These are phyloP conservation scores for Penaeus monodon DNA, from an alignment of 2,888 invertebrate genomes.

Conservation along the genomic window DNA sequence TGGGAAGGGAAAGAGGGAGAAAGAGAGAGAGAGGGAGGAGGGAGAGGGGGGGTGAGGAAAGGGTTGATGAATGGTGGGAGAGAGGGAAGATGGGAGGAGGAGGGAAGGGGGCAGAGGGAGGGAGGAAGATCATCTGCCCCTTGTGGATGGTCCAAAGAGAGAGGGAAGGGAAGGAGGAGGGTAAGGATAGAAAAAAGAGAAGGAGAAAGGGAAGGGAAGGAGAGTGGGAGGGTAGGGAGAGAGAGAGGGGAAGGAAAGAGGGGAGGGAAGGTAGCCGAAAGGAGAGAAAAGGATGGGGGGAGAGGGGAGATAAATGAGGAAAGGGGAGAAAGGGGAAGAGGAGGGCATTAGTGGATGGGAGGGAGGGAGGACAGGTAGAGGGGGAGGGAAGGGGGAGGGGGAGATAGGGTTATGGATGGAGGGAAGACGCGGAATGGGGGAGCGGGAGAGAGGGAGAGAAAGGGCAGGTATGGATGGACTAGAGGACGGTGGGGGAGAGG, in stretches of 20 bases:
- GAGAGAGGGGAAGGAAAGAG: neutral
- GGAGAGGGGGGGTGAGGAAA: too few species aligned
- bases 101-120: fast-evolving
- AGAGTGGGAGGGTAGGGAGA: too few species aligned
- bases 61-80: too few species aligned
- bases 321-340: neutral
- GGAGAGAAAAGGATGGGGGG: neutral
- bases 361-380: neutral
- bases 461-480: neutral
- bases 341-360: neutral
- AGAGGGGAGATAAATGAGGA: neutral
- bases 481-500: neutral
- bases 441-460: neutral
- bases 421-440: too few species aligned
- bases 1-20: neutral
- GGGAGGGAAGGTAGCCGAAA: neutral
- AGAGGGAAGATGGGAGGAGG: too few species aligned
- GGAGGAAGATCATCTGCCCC: too few species aligned
- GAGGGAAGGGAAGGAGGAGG: too few species aligned
- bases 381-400: neutral
- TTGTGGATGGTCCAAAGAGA: too few species aligned
- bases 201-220: too few species aligned
- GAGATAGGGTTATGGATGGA: neutral
- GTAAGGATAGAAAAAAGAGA: too few species aligned
- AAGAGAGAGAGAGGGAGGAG: too few species aligned